Evolutionary conservation across 1,140 invertebrate genomes (phyloP).

Genomic region (Platyscapa corneri): DNA sequence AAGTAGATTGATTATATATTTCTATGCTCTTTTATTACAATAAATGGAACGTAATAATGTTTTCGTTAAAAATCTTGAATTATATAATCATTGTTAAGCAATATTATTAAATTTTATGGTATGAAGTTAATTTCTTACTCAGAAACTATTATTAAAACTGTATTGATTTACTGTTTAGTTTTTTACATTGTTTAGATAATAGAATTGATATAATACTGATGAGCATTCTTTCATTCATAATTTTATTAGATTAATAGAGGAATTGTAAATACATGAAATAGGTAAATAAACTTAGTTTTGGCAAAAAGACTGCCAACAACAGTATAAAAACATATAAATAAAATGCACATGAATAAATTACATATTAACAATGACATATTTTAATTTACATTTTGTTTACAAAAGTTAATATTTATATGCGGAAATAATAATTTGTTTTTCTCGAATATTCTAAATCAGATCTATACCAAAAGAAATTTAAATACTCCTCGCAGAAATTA

Average conservation of each 20-base stretch:
- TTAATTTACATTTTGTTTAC: background rate
- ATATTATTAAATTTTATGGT: background rate
- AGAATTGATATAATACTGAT: too few relatives aligned
- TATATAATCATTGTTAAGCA: background rate
- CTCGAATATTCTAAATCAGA: background rate
- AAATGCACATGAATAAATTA: background rate
- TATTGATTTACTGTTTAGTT: too few relatives aligned
- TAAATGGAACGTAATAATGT: background rate
- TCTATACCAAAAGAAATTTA: background rate
- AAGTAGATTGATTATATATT: background rate
- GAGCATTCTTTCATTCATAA: background rate
- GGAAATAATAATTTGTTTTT: background rate
- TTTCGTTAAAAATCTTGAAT: background rate
- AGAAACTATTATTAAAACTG: too few relatives aligned
- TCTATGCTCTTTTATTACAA: background rate
- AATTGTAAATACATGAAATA: background rate
- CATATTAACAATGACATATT: background rate
- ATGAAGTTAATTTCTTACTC: too few relatives aligned
- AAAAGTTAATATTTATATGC: background rate
- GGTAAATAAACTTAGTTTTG: slow-evolving; percentile 23
- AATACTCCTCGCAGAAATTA: background rate
- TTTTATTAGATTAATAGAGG: background rate
- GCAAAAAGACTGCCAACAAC: slow-evolving; percentile 8
- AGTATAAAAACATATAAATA: background rate
- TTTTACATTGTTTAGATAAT: too few relatives aligned